Evolutionary conservation across 64 coral and sea anemone genomes (phyloP), one percentile per base, ranked within the genome.

Genomic region (Dendrophyllia cribrosa): DNA sequence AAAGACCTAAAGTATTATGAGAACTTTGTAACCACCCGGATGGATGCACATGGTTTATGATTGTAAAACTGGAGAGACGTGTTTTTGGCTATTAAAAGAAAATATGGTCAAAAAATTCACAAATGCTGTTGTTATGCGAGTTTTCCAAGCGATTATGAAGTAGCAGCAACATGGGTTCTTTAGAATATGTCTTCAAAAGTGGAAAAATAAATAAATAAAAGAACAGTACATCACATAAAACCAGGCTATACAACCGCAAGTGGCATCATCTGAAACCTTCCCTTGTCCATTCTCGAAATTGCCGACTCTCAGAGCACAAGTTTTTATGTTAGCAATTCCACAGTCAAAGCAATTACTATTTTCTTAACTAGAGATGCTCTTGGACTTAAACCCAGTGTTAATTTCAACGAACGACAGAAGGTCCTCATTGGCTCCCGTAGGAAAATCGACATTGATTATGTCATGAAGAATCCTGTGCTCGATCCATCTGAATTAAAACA

Each of bases 201-300:
- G n/a, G n/a, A n/a, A n/a, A n/a, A n/a, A n/a, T n/a, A n/a, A n/a
- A n/a, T n/a, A 83, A 91, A 77, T 25, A 83, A 81, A 91, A 44
- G 77, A 44, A 91, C 89, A 24, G 43, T 91, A 66, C 78, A 78
- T 59, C 78, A 65, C 66, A 91, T 20, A 63, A 91, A 82, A 83
- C 89, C 89, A 60, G 89, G 66, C 13, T 91, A 91, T 59, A 91
- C 89, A 83, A 91, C 66, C 25, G 66, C 89, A 75, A 65, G 88
- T 90, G 88, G 88, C 76, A 74, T 91, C 56, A 91, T 91, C 70
- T 83, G 78, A 83, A 91, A 91, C 67, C 78, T 91, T 66, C 78
- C 83, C 3, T 72, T 83, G 47, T 91, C 49, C 23, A 66, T 91
- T 91, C 52, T 91, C 62, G 71, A 43, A 51, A 86, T 86, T 47